These are phyloP conservation scores for Notarius lentiginosus DNA, from an alignment of 2,113 vertebrate species.

Conservation along the genomic window DNA sequence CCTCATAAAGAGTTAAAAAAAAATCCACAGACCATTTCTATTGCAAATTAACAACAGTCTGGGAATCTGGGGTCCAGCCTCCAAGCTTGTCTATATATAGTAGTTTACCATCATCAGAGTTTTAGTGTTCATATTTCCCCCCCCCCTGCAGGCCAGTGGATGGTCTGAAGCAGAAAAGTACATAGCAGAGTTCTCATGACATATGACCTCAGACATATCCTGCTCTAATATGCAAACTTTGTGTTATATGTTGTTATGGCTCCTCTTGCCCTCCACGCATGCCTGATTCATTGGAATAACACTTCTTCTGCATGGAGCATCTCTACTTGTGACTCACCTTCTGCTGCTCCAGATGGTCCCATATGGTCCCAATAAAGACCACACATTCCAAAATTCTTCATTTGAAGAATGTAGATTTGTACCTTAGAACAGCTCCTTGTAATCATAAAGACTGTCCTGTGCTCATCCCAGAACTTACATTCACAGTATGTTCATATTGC, in stretches of 20 bases:
- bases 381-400: not conserved
- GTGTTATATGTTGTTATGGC: constrained; percentile 5
- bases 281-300: not conserved
- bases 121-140: constrained; percentile 43
- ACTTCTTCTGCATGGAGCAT: not conserved
- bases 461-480: not conserved
- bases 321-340: constrained; percentile 3
- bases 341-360: not conserved
- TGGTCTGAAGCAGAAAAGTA: constrained; percentile 41
- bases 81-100: constrained; percentile 55
- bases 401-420: not conserved
- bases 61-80: constrained; percentile 39
- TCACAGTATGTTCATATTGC: not conserved
- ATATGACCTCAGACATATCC: constrained; percentile 66
- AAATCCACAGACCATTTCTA: constrained; percentile 1
- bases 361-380: not conserved
- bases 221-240: constrained; percentile 35
- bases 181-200: constrained; percentile 61
- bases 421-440: not conserved
- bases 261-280: not conserved
- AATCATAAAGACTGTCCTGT: not conserved
- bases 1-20: not conserved
- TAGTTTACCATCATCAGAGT: constrained; percentile 20
- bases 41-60: constrained; percentile 19
- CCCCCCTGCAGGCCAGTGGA: constrained; percentile 33